Evolutionary conservation across 2,888 invertebrate species (phyloP), one percentile per base, ranked within the genome.

Genomic region (Ornithoptera priamus): DNA sequence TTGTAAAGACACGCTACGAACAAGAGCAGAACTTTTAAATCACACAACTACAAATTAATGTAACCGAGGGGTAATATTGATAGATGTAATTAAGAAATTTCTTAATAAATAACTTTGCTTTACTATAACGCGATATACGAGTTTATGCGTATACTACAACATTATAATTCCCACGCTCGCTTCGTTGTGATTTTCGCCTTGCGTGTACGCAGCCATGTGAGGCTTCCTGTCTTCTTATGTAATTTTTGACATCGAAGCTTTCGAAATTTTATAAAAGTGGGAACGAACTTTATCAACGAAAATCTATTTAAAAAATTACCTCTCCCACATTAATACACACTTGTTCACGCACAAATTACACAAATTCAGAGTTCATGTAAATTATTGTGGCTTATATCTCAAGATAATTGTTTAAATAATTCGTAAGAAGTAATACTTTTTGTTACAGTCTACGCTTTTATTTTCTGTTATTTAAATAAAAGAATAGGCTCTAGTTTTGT

Each of bases 201-300:
- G 70, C 70, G 66, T 70, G 70, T 67, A 67, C 63, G 67, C 67
- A 53, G 39, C 67, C 67, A 67, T 60, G 63, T 67, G 67, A 22
- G 67, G 63, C 70, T 63, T 70, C 70, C 70, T 70, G 70, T 63
- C 17, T 53, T 20, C 62, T 53, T 67, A 60, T 53, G 66, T 58
- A 67, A 60, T 67, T 67, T 70, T 70, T 60, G 67, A 70, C 63
- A 67, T 63, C 59, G 58, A 62, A 30, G 65, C 61, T 62, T 50
- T 62, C 65, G 70, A 70, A 70, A 70, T 63, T 70, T 60, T 70
- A 70, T 63, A 67, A 70, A 70, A 70, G 67, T 70, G 70, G 67
- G 67, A 70, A 67, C 67, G 24, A 46, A 59, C 10, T 50, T 66
- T 58, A 58, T 53, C n/a, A 53, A 53, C 53, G 53, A n/a, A n/a